Conservation (phyloP, 2,888 invertebrate genomes). For the Fragum sueziense region DNA sequence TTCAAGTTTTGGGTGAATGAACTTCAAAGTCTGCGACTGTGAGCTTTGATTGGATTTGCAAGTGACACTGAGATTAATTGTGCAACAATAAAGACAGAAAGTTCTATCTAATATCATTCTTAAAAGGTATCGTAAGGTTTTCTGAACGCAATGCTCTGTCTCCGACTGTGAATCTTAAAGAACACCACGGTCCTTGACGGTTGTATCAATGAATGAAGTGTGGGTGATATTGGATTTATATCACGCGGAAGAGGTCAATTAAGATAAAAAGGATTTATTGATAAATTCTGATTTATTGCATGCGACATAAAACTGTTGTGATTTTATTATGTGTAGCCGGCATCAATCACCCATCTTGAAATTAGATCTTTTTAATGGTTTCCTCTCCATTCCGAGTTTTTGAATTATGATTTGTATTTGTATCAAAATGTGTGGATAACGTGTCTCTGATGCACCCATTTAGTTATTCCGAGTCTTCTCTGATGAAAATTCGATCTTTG, state of each 20-base stretch:
- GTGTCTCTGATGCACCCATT: no score
- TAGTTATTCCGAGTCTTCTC: no score
- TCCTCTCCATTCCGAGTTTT: background rate
- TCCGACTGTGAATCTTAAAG: background rate
- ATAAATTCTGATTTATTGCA: slow-evolving; percentile 4
- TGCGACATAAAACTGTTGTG: slow-evolving; percentile 17
- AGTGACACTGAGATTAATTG: no score
- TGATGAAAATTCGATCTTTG: no score
- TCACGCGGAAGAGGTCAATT: background rate
- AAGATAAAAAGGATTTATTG: slow-evolving; percentile 14
- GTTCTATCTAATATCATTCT: no score
- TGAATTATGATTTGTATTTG: background rate
- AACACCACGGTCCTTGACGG: background rate
- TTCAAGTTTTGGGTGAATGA: no score
- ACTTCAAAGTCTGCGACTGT: no score
- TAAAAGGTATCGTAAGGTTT: no score
- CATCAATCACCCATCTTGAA: slow-evolving; percentile 11
- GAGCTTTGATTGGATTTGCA: no score
- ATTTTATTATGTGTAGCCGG: slow-evolving; percentile 17
- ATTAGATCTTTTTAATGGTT: slow-evolving; percentile 13
- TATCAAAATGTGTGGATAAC: background rate
- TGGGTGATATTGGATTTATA: background rate
- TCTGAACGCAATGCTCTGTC: background rate
- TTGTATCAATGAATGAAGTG: background rate
- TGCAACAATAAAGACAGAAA: no score